Percentiles rank a stretch among this genome's conserved stretches.
These are phyloP conservation scores for Tipula confusa DNA, from an alignment of 2,888 invertebrate genomes.

Conservation along the genomic window DNA sequence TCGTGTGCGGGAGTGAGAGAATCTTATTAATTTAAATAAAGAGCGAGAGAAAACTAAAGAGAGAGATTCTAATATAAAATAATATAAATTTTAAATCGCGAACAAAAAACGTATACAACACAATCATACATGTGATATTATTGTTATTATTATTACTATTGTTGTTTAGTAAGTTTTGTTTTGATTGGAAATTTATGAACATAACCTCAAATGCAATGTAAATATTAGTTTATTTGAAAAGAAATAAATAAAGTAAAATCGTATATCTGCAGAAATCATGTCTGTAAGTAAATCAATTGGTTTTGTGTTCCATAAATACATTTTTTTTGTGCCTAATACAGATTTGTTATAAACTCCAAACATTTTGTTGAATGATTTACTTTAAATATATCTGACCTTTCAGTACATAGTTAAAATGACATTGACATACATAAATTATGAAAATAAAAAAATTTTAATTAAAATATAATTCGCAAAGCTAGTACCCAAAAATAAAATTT, in stretches of 20 bases:
- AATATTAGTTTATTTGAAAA: slow-evolving; percentile 25
- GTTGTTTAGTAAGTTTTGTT: slow-evolving; percentile 4
- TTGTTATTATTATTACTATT: not conserved
- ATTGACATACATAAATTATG: not conserved
- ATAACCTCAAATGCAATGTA: slow-evolving; percentile 25
- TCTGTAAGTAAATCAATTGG: not conserved
- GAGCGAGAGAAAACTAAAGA: not conserved
- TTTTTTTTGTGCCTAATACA: not conserved
- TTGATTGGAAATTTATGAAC: not conserved
- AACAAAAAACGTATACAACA: not conserved
- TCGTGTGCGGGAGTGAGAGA: not conserved
- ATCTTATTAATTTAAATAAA: not conserved
- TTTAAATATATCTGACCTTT: not conserved
- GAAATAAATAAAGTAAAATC: not conserved
- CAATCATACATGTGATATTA: slow-evolving; percentile 16
- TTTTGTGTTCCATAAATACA: not conserved
- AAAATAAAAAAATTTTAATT: not conserved
- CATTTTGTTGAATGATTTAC: not conserved
- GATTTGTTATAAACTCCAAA: not conserved
- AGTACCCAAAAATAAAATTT: not conserved
- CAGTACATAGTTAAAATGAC: not conserved
- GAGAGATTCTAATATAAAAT: not conserved
- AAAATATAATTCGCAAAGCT: not conserved
- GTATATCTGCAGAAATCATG: not conserved
- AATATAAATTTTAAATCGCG: not conserved